Percentiles rank a stretch among this genome's conserved stretches.
Evolutionary conservation across 2,113 vertebrate species (phyloP).

Genomic region (Enhydra lutris): DNA sequence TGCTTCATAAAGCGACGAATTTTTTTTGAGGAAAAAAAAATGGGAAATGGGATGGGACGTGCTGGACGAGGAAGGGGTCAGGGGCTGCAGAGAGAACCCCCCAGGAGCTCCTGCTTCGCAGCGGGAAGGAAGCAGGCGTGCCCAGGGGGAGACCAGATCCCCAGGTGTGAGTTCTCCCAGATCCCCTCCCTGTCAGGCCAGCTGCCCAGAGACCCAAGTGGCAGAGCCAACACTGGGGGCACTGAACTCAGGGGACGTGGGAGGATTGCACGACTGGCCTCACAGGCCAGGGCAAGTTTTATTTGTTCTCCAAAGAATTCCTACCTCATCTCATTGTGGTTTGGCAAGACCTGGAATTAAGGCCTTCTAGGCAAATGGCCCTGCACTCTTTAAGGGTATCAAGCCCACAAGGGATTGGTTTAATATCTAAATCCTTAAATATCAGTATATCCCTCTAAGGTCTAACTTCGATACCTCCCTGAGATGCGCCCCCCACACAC

Average conservation of each 20-base stretch:
- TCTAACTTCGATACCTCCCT: background rate
- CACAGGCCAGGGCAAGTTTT: background rate
- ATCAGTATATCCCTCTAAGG: background rate
- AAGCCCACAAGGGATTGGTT: background rate
- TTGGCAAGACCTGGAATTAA: background rate
- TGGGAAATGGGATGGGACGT: background rate
- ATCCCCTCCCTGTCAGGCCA: background rate
- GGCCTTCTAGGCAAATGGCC: slow-evolving; percentile 33
- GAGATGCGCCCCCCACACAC: rapidly evolving
- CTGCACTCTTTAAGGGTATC: background rate
- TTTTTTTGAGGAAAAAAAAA: background rate
- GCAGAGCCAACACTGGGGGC: background rate
- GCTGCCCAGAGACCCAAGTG: background rate
- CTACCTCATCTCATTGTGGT: background rate
- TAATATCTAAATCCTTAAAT: background rate
- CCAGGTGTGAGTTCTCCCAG: background rate
- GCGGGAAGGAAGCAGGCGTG: background rate
- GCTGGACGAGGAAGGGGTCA: rapidly evolving
- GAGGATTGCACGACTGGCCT: background rate
- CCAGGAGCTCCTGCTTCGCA: background rate
- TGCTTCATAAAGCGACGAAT: background rate
- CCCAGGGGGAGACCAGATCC: background rate
- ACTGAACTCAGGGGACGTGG: background rate
- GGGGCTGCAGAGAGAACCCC: too few relatives aligned
- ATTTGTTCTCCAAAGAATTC: background rate